Evolutionary conservation across 1,140 invertebrate genomes (phyloP), one percentile per base, ranked within the genome.

Genomic region (Rhopalosiphum padi): DNA sequence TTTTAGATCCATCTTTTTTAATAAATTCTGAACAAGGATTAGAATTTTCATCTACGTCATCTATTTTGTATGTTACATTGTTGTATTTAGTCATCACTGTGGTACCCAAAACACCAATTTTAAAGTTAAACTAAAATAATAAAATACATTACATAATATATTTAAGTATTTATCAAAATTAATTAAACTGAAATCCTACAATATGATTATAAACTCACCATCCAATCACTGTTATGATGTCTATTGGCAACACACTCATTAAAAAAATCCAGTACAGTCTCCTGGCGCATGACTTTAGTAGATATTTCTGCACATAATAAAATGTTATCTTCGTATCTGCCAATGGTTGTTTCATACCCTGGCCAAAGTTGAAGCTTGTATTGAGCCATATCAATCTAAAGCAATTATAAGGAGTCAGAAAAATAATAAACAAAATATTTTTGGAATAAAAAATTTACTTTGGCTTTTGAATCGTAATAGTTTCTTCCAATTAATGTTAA

Each of bases 21-120:
- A 96, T 95, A 95, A 99, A 99, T 1, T 96, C 97, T 1, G 96
- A 96, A 11, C 91, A 94, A 0, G 98, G 98, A 77, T 89, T 53
- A 5, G 68, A 53, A 60, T 95, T 97, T 94, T 96, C 95, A 90
- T 97, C 96, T 86, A 99, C 97, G 94, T 99, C 98, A 95, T 98
- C 97, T 37, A 99, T 95, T 53, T 96, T 95, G 94, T 98, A 98
- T 4, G 97, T 97, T 94, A 96, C 96, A 93, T 98, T 97, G 94
- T 98, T 98, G 94, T 98, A 98, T 91, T 97, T 96, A 0, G 99
- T 99, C 37, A 99, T 95, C 0, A 99, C 98, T 89, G 97, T 90
- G 0, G 41, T 68, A 21, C 94, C 94, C n/a, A 94, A 87, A 30
- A 94, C 43, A 0, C 51, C 83, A 25, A 41, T 82, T 53, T 87